These are phyloP conservation scores for Stenopsyche tienmushanensis DNA, from an alignment of 1,140 invertebrate genomes.

Conservation along the genomic window DNA sequence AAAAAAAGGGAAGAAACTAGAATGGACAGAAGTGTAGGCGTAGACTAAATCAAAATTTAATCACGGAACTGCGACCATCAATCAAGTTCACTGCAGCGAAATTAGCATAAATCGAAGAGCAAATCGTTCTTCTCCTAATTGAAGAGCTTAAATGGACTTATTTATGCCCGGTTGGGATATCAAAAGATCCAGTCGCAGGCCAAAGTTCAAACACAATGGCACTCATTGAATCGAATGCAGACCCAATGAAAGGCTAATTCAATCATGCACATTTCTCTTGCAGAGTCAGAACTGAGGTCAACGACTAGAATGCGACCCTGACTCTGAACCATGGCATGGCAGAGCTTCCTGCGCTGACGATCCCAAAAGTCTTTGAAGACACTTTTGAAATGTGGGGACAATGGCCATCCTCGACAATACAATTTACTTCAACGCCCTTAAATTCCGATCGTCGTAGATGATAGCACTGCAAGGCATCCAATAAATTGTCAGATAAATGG, in stretches of 20 bases:
- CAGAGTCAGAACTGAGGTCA: neutral
- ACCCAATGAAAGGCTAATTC: conserved; percentile 16
- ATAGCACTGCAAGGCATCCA: too few species aligned
- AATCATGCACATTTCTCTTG: conserved; percentile 20
- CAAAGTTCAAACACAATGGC: conserved; percentile 23
- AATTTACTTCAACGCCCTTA: neutral
- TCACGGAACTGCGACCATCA: too few species aligned
- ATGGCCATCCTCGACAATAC: neutral
- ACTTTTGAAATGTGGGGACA: too few species aligned
- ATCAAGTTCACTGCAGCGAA: neutral
- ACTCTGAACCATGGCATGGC: neutral
- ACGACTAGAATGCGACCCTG: neutral
- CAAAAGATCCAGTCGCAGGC: conserved; percentile 12
- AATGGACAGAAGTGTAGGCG: neutral
- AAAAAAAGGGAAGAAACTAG: too few species aligned
- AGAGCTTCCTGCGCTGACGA: too few species aligned
- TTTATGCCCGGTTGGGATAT: neutral
- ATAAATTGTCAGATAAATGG: too few species aligned
- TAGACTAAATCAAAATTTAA: neutral
- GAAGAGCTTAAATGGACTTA: neutral
- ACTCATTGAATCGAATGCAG: conserved; percentile 15
- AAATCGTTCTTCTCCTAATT: neutral
- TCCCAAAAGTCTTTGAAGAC: too few species aligned
- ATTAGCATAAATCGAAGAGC: neutral
- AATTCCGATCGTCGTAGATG: neutral